A percentile compares a stretch with the other conserved stretches of the same genome.
phyloP scores from a whole-genome alignment of 2,888 invertebrate species.

The Meiosimyza platycephala region DNA sequence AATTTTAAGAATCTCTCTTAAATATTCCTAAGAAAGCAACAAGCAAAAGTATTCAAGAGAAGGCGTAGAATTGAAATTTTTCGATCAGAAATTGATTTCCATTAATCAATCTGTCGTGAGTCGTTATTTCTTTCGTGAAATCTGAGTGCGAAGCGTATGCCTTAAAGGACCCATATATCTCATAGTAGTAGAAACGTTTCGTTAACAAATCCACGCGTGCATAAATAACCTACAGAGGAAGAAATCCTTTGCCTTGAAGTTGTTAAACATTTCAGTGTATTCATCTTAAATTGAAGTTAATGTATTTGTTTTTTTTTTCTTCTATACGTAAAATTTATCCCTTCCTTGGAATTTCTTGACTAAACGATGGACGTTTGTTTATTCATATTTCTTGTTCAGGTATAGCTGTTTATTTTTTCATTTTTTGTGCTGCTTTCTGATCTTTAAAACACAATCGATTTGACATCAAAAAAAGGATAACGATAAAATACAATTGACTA shows the following conservation, averaged over 20 bases:
- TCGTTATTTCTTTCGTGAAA: constrained; percentile 8
- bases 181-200: background rate
- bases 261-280: background rate
- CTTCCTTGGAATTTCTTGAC: background rate
- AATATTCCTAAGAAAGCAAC: constrained; percentile 19
- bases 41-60: background rate
- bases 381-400: constrained; percentile 18
- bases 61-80: background rate
- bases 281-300: constrained; percentile 3
- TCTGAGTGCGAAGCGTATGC: constrained; percentile 28
- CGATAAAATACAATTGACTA: constrained; percentile 32
- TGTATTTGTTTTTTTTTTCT: background rate
- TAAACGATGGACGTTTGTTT: constrained; percentile 29
- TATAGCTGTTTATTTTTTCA: constrained; percentile 10
- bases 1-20: constrained; percentile 22
- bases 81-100: constrained; percentile 25
- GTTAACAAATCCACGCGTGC: constrained; percentile 22
- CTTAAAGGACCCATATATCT: constrained; percentile 19
- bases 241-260: background rate
- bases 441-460: constrained; percentile 22
- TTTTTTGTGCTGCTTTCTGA: background rate
- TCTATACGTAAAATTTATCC: background rate
- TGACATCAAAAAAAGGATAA: constrained; percentile 27
- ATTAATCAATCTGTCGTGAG: constrained; percentile 31
- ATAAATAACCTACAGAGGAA: constrained; percentile 15